Evolutionary conservation across 2,888 invertebrate species (phyloP).

Genomic region (Epirrita christyi): DNA sequence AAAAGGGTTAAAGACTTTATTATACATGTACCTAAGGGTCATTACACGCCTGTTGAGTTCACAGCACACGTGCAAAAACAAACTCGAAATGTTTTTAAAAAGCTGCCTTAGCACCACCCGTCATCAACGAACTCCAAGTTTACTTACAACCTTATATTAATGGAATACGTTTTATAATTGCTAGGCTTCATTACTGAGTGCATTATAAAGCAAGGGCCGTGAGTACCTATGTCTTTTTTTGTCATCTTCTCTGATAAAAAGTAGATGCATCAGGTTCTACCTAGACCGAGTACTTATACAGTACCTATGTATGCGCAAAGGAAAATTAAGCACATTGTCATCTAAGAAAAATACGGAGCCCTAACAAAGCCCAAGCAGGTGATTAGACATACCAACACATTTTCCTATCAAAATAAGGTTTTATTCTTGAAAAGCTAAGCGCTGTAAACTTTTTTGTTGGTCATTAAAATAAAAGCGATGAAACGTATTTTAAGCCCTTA

Average conservation of each 20-base stretch:
- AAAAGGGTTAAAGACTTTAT: constrained; percentile 72
- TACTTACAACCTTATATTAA: constrained; percentile 19
- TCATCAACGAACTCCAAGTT: constrained; percentile 7
- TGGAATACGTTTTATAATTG: constrained; percentile 19
- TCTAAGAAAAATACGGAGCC: not conserved
- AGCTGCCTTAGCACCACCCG: constrained; percentile 26
- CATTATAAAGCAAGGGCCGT: constrained; percentile 15
- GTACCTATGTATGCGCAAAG: too few relatives aligned
- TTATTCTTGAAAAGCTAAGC: not conserved
- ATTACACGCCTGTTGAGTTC: constrained; percentile 74
- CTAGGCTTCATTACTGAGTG: constrained; percentile 2
- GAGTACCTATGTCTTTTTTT: not conserved
- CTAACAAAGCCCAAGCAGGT: not conserved
- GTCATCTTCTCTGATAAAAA: too few relatives aligned
- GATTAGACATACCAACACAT: not conserved
- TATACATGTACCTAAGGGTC: constrained; percentile 67
- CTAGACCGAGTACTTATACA: too few relatives aligned
- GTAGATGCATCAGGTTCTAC: too few relatives aligned
- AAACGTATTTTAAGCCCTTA: constrained; percentile 22
- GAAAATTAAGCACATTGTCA: too few relatives aligned
- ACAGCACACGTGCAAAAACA: constrained; percentile 71
- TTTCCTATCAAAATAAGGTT: not conserved
- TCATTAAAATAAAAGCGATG: constrained; percentile 8
- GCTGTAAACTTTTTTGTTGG: not conserved
- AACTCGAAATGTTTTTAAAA: constrained; percentile 56